Evolutionary conservation across 2,113 vertebrate species (phyloP), one percentile per base, ranked within the genome.

Genomic region (Catharus fuscescens): DNA sequence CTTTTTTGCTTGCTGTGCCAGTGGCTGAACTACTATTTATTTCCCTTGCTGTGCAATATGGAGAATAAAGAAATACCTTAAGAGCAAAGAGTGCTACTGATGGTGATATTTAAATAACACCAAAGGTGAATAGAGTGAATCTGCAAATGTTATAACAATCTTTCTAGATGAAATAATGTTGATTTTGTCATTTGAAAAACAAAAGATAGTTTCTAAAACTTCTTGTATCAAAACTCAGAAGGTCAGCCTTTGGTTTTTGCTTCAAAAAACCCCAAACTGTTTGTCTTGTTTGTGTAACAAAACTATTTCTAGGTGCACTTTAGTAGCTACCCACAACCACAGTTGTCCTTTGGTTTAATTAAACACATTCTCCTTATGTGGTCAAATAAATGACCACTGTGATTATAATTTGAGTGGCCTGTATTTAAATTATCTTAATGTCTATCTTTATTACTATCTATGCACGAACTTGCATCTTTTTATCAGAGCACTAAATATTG

Each of bases 51-150:
- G 6, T 70, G 84, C 65, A 84, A 56, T 54, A n/a, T 14, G 11
- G 14, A 87, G 8, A 79, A 81, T 59, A 66, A 66, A 78, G 18
- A 91, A 89, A 36, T 60, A 47, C 8, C 54, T 87, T 44, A 84
- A 87, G 11, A 56, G 78, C 18, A 81, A 83, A 44, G 29, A 31
- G 10, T 70, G 20, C 6, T 91, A 57, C 14, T 59, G 20, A 32
- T 60, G 14, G 14, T 78, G 29, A 71, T 89, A 87, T 71, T 92
- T 74, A 84, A 91, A 92, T 81, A 87, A 91, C 32, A 85, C 14
- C 17, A 76, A 31, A 81, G 31, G 16, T 78, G 47, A 95, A 72
- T 8, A 77, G 8, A 66, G 20, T 32, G 48, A 86, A 62, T 67
- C 34, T 71, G 21, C 1, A 16, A 91, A 79, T 52, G 38, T 74